Base-by-base conservation (phyloP, 2,797 vertebrate genomes). In the Gallirallus australis region DNA sequence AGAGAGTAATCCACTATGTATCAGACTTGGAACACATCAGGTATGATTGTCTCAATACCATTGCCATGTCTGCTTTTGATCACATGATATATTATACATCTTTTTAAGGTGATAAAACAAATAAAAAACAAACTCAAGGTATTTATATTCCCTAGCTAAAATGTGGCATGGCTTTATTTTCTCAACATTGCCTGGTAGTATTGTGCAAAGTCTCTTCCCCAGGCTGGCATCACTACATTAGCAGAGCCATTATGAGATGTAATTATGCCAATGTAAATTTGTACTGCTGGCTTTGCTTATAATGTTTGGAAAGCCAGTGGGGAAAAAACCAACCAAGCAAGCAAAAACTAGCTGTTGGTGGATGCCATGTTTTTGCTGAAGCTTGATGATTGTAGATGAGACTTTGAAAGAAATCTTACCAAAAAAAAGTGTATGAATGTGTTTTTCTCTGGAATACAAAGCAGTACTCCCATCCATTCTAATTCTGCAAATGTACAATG, bases 231-330 rank as follows among this genome's bases (percentile, higher is more conserved):
- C 68, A 12, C 28, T 91, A 35, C 12, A 3, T 24, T 57, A 82
- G 33, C 31, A 86, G 70, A 94, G 89, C 59, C 31, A 75, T 83
- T 76, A 84, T 13, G 28, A 82, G 19, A 48, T 15, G 31, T 39
- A 76, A 39, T 68, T 79, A 83, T 90, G 88, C 94, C 92, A 96
- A 94, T 25, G 81, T 72, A 95, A 95, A 92, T 93, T 90, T 94
- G 63, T 56, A 89, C 76, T 86, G 7, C 63, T 97, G 92, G 63
- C 65, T 89, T 84, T 85, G 47, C 47, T 95, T 89, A 59, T 57
- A 66, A 56, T 2, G 1, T 86, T 94, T 75, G 45, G 59, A 88
- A 95, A 78, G 47, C 11, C 21, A 3, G 30, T 45, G 53, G 3
- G 7, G 7, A 42, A 71, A 90, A 90, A 86, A 69, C 35, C 18